Evolutionary conservation across 2,113 vertebrate species (phyloP).

Genomic region (Mustela lutreola): DNA sequence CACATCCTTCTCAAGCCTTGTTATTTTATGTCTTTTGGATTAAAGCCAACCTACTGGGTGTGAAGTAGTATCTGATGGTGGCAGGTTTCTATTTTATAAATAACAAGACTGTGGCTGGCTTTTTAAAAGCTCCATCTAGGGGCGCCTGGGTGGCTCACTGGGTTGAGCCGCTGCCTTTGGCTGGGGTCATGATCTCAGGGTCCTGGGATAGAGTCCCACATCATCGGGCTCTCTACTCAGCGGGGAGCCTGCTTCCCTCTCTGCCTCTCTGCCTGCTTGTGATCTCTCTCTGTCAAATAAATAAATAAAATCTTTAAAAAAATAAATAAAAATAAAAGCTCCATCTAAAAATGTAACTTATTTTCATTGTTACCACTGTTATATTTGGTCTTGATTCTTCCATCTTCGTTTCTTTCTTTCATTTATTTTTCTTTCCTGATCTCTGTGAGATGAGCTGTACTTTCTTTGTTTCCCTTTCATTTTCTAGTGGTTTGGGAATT

Average conservation of each 20-base stretch:
- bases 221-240: too few species aligned
- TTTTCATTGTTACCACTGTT: background rate
- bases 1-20: background rate
- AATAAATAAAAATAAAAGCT: background rate
- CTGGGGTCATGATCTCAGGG: too few species aligned
- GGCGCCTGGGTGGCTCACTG: too few species aligned
- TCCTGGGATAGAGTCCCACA: too few species aligned
- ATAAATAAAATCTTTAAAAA: too few species aligned
- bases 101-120: background rate
- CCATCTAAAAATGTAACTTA: background rate
- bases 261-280: too few species aligned
- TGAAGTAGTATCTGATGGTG: background rate
- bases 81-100: background rate
- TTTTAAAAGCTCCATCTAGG: background rate
- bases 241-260: too few species aligned
- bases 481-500: slow-evolving; percentile 30
- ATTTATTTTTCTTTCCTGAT: slow-evolving; percentile 27
- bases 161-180: too few species aligned
- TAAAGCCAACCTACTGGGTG: background rate
- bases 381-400: background rate
- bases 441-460: background rate
- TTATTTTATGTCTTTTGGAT: background rate
- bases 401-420: slow-evolving; percentile 17
- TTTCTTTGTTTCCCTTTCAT: slow-evolving; percentile 6
- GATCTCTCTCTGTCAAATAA: too few species aligned